Evolutionary conservation across 2,113 vertebrate genomes (phyloP), one percentile per base, ranked within the genome.

Genomic region (Nothoprocta perdicaria): DNA sequence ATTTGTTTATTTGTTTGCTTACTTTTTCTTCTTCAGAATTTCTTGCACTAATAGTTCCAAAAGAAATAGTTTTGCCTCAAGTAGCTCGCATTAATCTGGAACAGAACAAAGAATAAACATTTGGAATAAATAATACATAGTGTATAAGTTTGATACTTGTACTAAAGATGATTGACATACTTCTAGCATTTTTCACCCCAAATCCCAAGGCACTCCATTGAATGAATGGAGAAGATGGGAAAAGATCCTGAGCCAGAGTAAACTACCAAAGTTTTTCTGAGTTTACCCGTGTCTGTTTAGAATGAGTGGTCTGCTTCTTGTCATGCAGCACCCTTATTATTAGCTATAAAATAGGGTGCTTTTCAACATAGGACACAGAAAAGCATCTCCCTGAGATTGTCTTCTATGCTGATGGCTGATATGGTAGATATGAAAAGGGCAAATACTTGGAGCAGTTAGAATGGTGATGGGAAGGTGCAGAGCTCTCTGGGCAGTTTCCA

Each of bases 61-160:
- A 93, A 84, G 78, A 95, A 91, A 87, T 38, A 95, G 82, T 76
- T 91, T 94, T 94, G 72, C 93, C 83, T 92, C 73, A 79, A 94
- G 74, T 93, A 95, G 69, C 45, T 95, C 90, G 88, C 24, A 86
- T 94, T 86, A 93, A 94, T 95, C 76, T 93, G 35, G 62, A 71
- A 88, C 71, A 95, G 40, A 96, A 82, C 80, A 69, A 94, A 94
- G 88, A 96, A 95, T 96, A 97, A 95, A 92, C 93, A 96, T 84
- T 77, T 96, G 29, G 21, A 84, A 96, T 91, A 88, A 92, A 95
- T 96, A 93, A 93, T 93, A 78, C 89, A 87, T 91, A 88, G 90
- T 57, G 65, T 80, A 62, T 89, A 46, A 69, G 88, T 80, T 67
- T 93, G 75, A 94, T 92, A 90, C 94, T 95, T 94, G 72, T 79